These are phyloP conservation scores for Ivindomyrus marchei DNA, from an alignment of 2,113 vertebrate species.

Conservation along the genomic window DNA sequence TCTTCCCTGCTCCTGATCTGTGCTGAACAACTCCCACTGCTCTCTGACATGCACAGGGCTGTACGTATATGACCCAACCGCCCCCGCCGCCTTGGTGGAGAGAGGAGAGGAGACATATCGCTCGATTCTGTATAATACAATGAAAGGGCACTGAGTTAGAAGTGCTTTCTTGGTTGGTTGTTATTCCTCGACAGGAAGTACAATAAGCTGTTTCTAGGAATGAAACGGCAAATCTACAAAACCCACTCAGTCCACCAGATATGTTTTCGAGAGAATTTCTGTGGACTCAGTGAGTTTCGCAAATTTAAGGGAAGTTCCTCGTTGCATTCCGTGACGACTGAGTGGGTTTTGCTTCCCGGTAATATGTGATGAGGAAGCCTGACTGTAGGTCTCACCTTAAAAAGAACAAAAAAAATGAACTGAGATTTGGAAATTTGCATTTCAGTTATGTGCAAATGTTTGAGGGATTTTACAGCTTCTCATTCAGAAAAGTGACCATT, in stretches of 20 bases:
- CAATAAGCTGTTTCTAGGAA: not conserved
- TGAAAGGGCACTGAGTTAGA: not conserved
- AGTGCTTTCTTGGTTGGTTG: not conserved
- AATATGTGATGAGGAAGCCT: not conserved
- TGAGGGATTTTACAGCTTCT: constrained; percentile 2
- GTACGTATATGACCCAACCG: not conserved
- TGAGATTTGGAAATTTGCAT: not conserved
- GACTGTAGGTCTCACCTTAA: not conserved
- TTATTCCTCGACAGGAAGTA: not conserved
- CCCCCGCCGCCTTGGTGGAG: not conserved
- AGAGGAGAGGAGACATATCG: not conserved
- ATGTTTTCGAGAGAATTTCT: not conserved
- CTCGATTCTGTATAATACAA: not conserved
- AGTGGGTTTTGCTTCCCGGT: not conserved
- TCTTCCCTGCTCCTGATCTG: not conserved
- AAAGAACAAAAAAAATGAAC: not conserved
- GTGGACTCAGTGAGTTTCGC: not conserved
- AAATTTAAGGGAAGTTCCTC: not conserved
- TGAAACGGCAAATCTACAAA: not conserved
- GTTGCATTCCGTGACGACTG: not conserved
- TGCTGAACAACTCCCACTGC: not conserved
- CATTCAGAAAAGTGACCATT: not conserved
- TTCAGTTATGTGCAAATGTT: not conserved
- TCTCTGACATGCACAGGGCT: not conserved
- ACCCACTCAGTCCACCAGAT: not conserved